Evolutionary conservation across 2,113 vertebrate genomes (phyloP), one percentile per base, ranked within the genome.

Genomic region (Salvelinus fontinalis): DNA sequence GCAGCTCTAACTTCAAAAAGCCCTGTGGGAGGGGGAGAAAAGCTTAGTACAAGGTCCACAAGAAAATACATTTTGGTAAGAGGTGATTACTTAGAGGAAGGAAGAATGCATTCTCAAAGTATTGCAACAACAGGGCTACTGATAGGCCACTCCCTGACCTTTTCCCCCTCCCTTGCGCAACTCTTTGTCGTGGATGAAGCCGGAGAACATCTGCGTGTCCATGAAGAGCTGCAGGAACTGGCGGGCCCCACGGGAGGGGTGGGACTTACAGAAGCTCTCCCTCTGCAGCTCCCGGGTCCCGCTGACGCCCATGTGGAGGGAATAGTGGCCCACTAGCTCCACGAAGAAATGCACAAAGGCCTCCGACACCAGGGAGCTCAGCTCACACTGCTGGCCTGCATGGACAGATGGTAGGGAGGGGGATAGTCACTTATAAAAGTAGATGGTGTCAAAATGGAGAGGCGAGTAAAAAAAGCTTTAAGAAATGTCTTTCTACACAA

Each of bases 181-280:
- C 85, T 99, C 98, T 65, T 96, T 93, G 86, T 99, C 98, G 81
- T 99, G 98, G 84, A 98, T 95, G 91, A 99, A 99, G 31, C 97
- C 97, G 0, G 98, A 96, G 11, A 99, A 99, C 98, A 99, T 99
- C 90, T 99, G 97, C 0, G 98, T 99, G 39, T 99, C 97, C 98
- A 99, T 99, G 91, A 99, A 99, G 84, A 96, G 93, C 84, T 97
- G 97, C 86, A 99, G 92, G 87, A 99, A 97, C 75, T 95, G 95
- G 1, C 97, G 95, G 4, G 95, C 95, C 0, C 90, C 95, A 0
- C 95, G 94, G 0, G 98, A 99, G 1, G 91, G 94, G 48, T 97
- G 97, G 4, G 93, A 95, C n/a, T 95, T 98, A 1, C 95, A 92
- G 88, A 99, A 99, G 2, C 79, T 92, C 1, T 99, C 97, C 4